Conservation (phyloP, 2,888 invertebrate species). For the Leptothorax acervorum region DNA sequence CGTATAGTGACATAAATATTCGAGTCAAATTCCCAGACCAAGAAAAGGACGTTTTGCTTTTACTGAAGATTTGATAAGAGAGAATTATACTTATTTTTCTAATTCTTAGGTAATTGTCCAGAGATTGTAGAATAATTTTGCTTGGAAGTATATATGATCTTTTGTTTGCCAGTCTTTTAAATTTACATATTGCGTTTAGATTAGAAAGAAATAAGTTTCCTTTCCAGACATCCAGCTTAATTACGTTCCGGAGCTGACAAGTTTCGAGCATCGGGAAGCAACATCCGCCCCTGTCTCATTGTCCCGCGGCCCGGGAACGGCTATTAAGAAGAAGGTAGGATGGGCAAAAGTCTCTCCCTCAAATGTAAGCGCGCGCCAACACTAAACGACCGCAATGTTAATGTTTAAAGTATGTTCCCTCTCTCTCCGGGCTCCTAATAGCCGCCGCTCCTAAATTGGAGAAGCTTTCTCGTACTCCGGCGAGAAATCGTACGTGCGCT, state of each 20-base stretch:
- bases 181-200: neutral
- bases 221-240: neutral
- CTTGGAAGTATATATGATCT: neutral
- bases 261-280: neutral
- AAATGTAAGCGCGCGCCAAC: slow-evolving; percentile 61
- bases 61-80: neutral
- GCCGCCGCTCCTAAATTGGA: slow-evolving; percentile 69
- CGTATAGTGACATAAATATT: too few relatives aligned
- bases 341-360: slow-evolving; percentile 34
- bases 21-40: neutral
- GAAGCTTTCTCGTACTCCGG: slow-evolving; percentile 18
- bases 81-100: neutral
- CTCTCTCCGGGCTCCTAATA: slow-evolving; percentile 69
- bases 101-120: neutral
- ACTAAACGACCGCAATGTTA: slow-evolving; percentile 70
- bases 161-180: neutral
- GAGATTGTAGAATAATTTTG: neutral
- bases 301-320: slow-evolving; percentile 51
- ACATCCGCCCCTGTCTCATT: slow-evolving; percentile 55
- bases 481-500: slow-evolving; percentile 44
- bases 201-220: neutral
- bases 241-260: neutral
- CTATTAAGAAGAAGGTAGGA: slow-evolving; percentile 63
- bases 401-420: slow-evolving; percentile 76
- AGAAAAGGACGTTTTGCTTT: neutral